Conservation (phyloP, 2,797 vertebrate genomes). For the Sebastolobus altivelis region DNA sequence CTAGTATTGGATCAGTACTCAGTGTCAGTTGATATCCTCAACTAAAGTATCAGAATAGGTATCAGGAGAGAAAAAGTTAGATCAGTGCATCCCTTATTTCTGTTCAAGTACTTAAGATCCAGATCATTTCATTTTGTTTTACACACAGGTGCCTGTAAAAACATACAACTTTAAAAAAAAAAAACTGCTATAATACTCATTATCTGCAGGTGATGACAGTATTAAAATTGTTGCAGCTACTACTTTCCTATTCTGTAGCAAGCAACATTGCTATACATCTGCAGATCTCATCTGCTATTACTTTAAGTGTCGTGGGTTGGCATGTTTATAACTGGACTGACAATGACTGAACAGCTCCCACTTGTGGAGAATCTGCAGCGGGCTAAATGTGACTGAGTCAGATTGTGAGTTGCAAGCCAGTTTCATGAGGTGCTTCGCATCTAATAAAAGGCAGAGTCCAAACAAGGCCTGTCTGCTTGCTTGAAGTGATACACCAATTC, state of each 20-base stretch:
- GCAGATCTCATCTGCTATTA: background rate
- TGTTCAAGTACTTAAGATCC: background rate
- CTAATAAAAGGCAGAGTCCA: constrained; percentile 29
- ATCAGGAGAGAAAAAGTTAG: background rate
- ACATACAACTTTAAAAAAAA: background rate
- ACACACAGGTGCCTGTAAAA: background rate
- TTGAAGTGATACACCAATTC: constrained; percentile 56
- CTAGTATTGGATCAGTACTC: background rate
- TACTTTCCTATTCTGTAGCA: background rate
- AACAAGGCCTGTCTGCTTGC: constrained; percentile 51
- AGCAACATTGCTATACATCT: background rate
- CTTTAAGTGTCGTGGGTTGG: background rate
- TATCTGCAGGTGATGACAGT: background rate
- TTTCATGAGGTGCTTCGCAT: constrained; percentile 22
- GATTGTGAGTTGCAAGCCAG: background rate
- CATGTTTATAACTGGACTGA: background rate
- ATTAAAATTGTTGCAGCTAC: too few species aligned
- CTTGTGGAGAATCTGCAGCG: constrained; percentile 12
- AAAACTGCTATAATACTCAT: background rate
- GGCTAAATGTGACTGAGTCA: constrained; percentile 6
- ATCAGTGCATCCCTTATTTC: background rate
- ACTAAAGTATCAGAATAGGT: background rate
- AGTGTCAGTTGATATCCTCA: background rate
- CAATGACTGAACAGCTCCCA: constrained; percentile 12
- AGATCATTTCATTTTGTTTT: background rate